A percentile compares a stretch with the other conserved stretches of the same genome.
These are phyloP conservation scores for Dryocosmus kuriphilus DNA, from an alignment of 2,888 invertebrate species.

Conservation along the genomic window DNA sequence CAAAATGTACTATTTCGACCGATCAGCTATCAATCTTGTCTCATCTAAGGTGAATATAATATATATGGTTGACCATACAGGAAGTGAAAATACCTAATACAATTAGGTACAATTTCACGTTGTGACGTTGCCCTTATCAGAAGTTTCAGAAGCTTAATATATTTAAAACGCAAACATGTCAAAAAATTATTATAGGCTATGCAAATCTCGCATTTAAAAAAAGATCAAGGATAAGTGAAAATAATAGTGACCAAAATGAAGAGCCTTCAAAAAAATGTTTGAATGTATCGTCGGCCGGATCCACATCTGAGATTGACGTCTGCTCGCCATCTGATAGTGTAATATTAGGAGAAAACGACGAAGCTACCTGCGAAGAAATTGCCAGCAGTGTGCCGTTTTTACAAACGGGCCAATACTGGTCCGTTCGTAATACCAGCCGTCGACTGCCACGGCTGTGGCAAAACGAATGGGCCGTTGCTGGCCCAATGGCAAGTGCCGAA, in stretches of 20 bases:
- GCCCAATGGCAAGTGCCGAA: too few species aligned
- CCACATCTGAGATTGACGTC: background rate
- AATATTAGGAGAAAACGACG: background rate
- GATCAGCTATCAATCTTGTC: too few species aligned
- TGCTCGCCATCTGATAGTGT: background rate
- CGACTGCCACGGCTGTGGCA: too few species aligned
- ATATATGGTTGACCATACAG: too few species aligned
- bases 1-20: too few species aligned
- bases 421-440: too few species aligned
- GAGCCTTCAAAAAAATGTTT: background rate
- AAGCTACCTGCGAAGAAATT: too few species aligned
- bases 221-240: background rate
- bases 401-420: too few species aligned
- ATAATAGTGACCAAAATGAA: background rate
- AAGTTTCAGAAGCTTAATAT: background rate
- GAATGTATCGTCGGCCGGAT: background rate
- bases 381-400: too few species aligned
- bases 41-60: too few species aligned
- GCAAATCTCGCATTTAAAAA: background rate
- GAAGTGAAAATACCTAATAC: too few species aligned
- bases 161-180: background rate
- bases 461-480: too few species aligned
- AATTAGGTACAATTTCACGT: background rate
- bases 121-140: background rate
- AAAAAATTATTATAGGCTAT: constrained; percentile 2